Evolutionary conservation across 2,888 invertebrate genomes (phyloP), one percentile per base, ranked within the genome.

Genomic region (Chorisops tibialis): DNA sequence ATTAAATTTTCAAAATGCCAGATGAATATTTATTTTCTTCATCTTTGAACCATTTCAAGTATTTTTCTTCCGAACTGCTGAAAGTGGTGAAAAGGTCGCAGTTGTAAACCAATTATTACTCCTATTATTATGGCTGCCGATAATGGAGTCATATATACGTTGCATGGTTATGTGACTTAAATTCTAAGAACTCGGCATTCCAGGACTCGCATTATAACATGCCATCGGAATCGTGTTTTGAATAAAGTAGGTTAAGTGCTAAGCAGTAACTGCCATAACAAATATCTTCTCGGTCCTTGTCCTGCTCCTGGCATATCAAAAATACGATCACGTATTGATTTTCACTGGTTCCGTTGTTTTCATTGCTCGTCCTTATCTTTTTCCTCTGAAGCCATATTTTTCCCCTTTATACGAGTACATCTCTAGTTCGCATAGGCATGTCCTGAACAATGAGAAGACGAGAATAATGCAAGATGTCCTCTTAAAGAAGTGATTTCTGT

Each of bases 311-410:
- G 41, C 41, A 54, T 41, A 54, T 54, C 52, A 54, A 22, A n/a
- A 54, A 41, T 39, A 39, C 51, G 21, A 54, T 54, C 52, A 54
- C 52, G 52, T 54, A 41, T 54, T 54, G 52, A 54, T 54, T 54
- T 41, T 22, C 52, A 54, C 22, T 54, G 41, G 52, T 54, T 41
- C n/a, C 4, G 52, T 39, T 41, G 22, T 54, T 38, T 18, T 37
- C 37, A 37, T 41, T 22, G 37, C 35, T 54, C 1, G 30, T 30
- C 30, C 52, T 41, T 54, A 41, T 54, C 52, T 39, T 38, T 21
- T 54, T 14, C 21, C 41, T 54, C 30, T 5, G 30, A 30, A 30
- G 30, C 30, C 30, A 30, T 30, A 30, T 30, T 30, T n/a, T n/a
- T 9, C 30, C 7, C 30, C 30, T 30, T 30, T 9, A 7, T 30